These are phyloP conservation scores for Lomographa bimaculata DNA, from an alignment of 2,888 invertebrate species.

Conservation along the genomic window DNA sequence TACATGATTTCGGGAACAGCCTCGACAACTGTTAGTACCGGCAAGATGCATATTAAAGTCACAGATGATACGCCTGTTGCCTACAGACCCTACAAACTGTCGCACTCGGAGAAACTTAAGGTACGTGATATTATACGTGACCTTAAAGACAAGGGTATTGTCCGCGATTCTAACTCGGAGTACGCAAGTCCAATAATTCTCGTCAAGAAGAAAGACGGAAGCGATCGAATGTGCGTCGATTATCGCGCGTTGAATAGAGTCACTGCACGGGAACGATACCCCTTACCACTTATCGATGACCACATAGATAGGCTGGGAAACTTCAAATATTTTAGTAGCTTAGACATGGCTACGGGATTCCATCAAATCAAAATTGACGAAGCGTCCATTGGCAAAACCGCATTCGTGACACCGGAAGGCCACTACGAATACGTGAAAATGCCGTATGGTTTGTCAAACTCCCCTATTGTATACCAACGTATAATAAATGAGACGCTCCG, in stretches of 20 bases:
- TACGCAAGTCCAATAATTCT: conserved; percentile 13
- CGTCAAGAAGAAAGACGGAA: conserved; percentile 12
- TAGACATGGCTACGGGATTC: conserved; percentile 11
- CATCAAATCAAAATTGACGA: conserved; percentile 3
- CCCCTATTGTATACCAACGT: conserved; percentile 23
- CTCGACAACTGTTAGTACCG: conserved; percentile 12
- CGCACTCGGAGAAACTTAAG: conserved; percentile 2
- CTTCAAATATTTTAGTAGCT: background rate
- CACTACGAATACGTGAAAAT: conserved; percentile 13
- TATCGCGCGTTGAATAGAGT: background rate
- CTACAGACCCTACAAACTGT: conserved; percentile 7
- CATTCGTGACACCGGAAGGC: conserved; percentile 5
- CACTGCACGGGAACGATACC: conserved; percentile 1
- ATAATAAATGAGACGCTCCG: conserved; percentile 16
- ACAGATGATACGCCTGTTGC: background rate
- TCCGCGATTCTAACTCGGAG: conserved; percentile 11
- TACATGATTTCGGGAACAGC: conserved; percentile 12
- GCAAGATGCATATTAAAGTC: conserved; percentile 7
- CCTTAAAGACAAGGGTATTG: conserved; percentile 9
- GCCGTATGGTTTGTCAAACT: conserved; percentile 10
- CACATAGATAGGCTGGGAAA: conserved; percentile 6
- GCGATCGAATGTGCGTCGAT: conserved; percentile 5
- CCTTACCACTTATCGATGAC: conserved; percentile 7
- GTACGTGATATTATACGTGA: conserved; percentile 10
- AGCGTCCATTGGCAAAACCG: conserved; percentile 5